Evolutionary conservation across 1,140 invertebrate genomes (phyloP).

Genomic region (Drosophila triauraria): DNA sequence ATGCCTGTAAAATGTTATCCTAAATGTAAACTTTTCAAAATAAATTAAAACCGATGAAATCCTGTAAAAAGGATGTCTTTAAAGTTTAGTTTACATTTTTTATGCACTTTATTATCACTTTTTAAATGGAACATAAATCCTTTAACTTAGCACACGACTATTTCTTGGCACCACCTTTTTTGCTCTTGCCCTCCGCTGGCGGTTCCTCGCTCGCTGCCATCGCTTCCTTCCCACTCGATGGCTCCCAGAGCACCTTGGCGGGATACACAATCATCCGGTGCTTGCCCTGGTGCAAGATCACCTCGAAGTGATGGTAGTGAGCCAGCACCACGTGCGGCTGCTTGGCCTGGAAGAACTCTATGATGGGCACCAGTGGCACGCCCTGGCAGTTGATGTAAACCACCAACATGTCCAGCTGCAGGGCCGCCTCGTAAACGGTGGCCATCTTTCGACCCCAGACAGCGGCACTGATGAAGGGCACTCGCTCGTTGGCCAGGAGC

Average conservation of each 20-base stretch:
- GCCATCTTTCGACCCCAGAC: slow-evolving; percentile 58
- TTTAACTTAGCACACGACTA: neutral
- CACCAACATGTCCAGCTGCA: slow-evolving; percentile 15
- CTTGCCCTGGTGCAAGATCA: neutral
- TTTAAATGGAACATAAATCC: neutral
- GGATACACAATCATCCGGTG: slow-evolving; percentile 45
- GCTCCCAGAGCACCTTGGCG: slow-evolving; percentile 28
- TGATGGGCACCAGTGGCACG: slow-evolving; percentile 25
- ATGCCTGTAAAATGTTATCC: neutral
- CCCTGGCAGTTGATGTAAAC: slow-evolving; percentile 55
- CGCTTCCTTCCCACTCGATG: neutral
- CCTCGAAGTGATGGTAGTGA: slow-evolving; percentile 47
- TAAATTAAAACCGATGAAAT: too few relatives aligned
- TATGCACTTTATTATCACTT: too few relatives aligned
- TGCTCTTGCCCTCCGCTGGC: slow-evolving; percentile 1
- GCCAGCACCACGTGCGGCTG: slow-evolving; percentile 39
- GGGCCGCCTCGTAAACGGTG: slow-evolving; percentile 51
- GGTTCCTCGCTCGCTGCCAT: neutral
- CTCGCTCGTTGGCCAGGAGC: slow-evolving; percentile 24
- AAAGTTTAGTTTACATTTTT: neutral
- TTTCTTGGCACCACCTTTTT: neutral
- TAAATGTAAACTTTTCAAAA: neutral
- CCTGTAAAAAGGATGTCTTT: neutral
- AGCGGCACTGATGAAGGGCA: slow-evolving; percentile 43
- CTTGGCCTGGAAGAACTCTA: neutral